phyloP scores from a whole-genome alignment of 2,797 vertebrate species.

The Denticeps clupeoides region DNA sequence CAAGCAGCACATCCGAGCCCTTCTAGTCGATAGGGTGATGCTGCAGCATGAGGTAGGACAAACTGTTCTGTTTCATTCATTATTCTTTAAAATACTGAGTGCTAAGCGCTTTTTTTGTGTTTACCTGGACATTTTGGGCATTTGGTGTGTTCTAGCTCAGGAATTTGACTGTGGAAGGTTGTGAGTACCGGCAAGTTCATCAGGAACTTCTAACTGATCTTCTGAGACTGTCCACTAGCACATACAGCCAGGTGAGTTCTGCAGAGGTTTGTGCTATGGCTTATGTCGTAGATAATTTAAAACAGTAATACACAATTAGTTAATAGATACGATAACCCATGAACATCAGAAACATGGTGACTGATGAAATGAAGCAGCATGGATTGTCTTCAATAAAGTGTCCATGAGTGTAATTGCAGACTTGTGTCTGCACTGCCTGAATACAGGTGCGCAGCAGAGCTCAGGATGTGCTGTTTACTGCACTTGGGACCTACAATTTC shows the following conservation, averaged over 20 bases:
- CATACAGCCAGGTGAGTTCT: constrained; percentile 81
- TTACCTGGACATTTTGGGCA: not conserved
- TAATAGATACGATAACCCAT: too few species aligned
- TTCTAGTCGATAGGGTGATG: constrained; percentile 94
- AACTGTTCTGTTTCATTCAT: not conserved
- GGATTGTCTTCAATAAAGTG: too few species aligned
- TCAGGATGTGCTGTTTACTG: constrained; percentile 85
- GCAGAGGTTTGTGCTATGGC: not conserved
- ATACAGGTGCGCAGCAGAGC: constrained; percentile 85
- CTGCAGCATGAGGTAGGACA: constrained; percentile 84
- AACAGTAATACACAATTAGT: not conserved
- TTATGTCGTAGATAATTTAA: not conserved
- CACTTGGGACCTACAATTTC: constrained; percentile 89
- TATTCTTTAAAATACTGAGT: too few species aligned
- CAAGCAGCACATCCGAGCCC: constrained; percentile 90
- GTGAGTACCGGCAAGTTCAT: constrained; percentile 82
- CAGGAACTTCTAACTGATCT: constrained; percentile 86
- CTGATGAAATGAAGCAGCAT: too few species aligned
- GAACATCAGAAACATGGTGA: too few species aligned
- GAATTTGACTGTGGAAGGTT: constrained; percentile 87
- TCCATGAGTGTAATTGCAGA: not conserved
- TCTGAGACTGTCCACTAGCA: constrained; percentile 85
- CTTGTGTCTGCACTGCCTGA: not conserved
- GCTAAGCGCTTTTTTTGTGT: not conserved
- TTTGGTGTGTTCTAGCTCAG: constrained; percentile 62